Evolutionary conservation across 2,797 vertebrate species (phyloP).

Genomic region (Liasis olivaceus): DNA sequence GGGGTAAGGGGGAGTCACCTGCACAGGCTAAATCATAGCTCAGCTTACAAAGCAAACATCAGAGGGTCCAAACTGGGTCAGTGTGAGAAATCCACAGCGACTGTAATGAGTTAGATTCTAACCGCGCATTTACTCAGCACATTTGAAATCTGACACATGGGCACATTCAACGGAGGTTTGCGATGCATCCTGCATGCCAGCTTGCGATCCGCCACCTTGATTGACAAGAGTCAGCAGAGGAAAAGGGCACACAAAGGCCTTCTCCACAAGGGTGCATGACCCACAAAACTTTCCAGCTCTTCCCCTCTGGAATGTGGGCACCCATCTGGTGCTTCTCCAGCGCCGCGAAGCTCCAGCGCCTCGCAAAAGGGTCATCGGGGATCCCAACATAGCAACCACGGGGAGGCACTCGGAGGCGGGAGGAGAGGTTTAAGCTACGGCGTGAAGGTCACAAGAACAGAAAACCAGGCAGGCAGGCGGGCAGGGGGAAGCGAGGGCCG

Average conservation of each 20-base stretch:
- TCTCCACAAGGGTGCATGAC: background rate
- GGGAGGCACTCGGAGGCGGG: background rate
- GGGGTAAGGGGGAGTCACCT: too few relatives aligned
- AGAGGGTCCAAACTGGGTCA: background rate
- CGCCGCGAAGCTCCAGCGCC: background rate
- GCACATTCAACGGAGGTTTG: background rate
- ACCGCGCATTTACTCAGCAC: background rate
- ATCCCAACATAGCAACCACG: background rate
- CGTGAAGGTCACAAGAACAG: background rate
- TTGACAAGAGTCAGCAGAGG: background rate
- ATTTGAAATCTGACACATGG: background rate
- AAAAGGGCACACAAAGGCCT: background rate
- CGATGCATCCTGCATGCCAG: background rate
- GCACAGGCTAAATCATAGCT: background rate
- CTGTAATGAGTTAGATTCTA: background rate
- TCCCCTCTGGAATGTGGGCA: background rate
- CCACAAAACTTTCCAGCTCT: background rate
- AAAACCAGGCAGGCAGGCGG: too few relatives aligned
- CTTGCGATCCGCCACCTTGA: background rate
- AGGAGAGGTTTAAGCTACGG: background rate
- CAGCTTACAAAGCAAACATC: background rate
- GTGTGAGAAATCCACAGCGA: background rate
- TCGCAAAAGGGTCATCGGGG: too few relatives aligned
- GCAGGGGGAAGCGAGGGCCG: background rate
- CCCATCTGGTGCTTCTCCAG: accelerated